phyloP scores from a whole-genome alignment of 2,888 invertebrate genomes.

The Diachrysia chrysitis region DNA sequence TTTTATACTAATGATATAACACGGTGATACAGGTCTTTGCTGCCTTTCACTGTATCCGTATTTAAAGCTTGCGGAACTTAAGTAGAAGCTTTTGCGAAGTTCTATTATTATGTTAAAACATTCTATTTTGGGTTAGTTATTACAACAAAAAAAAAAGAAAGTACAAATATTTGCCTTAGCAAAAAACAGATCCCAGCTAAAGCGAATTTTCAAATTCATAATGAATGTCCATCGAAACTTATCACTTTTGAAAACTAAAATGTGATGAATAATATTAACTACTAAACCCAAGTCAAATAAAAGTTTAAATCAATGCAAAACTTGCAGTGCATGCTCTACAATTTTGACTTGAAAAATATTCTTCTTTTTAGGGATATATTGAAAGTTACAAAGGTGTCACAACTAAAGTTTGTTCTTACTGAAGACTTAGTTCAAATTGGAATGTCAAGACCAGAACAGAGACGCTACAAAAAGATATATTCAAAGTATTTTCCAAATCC shows the following conservation, averaged over 20 bases:
- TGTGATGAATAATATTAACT: too few relatives aligned
- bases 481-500: slow-evolving; percentile 98
- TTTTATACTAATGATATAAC: neutral
- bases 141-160: neutral
- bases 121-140: neutral
- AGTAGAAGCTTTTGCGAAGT: slow-evolving; percentile 19
- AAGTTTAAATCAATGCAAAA: too few relatives aligned
- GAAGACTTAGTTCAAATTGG: slow-evolving; percentile 97
- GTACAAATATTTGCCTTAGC: neutral
- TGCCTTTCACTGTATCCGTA: slow-evolving; percentile 3
- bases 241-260: too few relatives aligned
- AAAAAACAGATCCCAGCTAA: neutral
- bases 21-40: neutral
- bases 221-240: too few relatives aligned
- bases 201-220: neutral
- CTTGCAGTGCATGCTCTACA: neutral
- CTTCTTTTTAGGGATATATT: slow-evolving; percentile 93
- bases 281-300: too few relatives aligned
- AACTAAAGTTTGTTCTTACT: slow-evolving; percentile 97
- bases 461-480: slow-evolving; percentile 97
- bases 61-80: neutral
- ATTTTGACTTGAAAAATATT: neutral
- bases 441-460: slow-evolving; percentile 98
- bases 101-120: neutral
- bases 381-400: slow-evolving; percentile 96